Conservation (phyloP, 2,797 vertebrate species). For the Oryzias sinensis region DNA sequence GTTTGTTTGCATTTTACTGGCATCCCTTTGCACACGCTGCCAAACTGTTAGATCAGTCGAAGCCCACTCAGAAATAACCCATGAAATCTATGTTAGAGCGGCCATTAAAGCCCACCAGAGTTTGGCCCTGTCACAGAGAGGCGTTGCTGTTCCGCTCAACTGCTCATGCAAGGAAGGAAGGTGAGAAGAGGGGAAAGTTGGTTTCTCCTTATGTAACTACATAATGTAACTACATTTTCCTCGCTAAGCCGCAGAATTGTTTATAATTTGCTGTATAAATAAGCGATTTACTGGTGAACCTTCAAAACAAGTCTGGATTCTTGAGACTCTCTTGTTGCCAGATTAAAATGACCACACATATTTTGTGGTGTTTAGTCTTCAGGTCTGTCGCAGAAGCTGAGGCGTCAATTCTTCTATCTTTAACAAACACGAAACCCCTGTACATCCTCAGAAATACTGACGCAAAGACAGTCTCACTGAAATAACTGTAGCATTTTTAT, state of each 20-base stretch:
- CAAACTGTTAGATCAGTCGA: conserved; percentile 75
- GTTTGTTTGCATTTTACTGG: conserved; percentile 75
- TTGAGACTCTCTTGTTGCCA: no score
- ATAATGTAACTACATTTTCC: conserved; percentile 17
- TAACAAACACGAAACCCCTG: conserved; percentile 26
- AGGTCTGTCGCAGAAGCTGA: conserved; percentile 17
- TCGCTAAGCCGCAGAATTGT: conserved; percentile 39
- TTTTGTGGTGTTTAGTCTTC: conserved; percentile 1
- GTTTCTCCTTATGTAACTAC: conserved; percentile 47
- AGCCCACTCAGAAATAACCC: conserved; percentile 71
- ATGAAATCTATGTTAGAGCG: conserved; percentile 69
- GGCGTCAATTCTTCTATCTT: conserved; percentile 32
- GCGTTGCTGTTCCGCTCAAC: conserved; percentile 49
- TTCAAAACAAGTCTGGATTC: no score
- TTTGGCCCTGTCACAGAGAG: conserved; percentile 66
- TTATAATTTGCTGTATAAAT: conserved; percentile 34
- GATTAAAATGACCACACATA: conserved; percentile 8
- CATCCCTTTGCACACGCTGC: conserved; percentile 69
- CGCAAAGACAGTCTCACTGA: conserved; percentile 37
- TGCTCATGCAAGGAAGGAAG: conserved; percentile 46
- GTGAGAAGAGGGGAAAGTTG: conserved; percentile 41
- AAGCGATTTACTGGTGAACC: not conserved
- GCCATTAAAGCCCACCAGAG: conserved; percentile 62
- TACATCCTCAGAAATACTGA: conserved; percentile 28
- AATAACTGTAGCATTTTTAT: conserved; percentile 39